Evolutionary conservation across 2,797 vertebrate genomes (phyloP).

Genomic region (Megalops cyprinoides): DNA sequence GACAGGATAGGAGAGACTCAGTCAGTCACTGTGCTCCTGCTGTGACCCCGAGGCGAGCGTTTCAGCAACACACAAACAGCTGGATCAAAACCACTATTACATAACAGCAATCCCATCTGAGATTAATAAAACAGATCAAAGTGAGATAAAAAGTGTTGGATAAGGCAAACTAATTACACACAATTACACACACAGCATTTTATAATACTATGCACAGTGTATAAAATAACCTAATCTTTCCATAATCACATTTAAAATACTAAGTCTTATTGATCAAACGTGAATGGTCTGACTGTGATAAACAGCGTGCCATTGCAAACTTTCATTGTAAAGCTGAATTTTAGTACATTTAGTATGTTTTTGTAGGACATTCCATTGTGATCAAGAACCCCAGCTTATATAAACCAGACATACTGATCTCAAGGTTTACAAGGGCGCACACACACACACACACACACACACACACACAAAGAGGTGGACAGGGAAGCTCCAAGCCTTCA

Average conservation of each 20-base stretch:
- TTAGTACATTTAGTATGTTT: neutral
- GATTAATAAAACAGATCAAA: neutral
- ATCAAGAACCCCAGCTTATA: neutral
- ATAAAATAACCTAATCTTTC: neutral
- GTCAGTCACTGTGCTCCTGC: neutral
- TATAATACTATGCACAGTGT: neutral
- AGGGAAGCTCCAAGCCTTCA: slow-evolving; percentile 8
- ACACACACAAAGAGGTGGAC: neutral
- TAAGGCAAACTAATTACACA: neutral
- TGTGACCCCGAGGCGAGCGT: neutral
- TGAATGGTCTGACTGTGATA: neutral
- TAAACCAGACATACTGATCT: neutral
- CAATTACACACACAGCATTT: too few relatives aligned
- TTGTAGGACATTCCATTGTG: neutral
- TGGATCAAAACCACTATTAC: neutral
- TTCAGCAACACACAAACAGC: neutral
- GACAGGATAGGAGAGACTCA: neutral
- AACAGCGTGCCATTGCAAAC: neutral
- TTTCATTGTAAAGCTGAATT: neutral
- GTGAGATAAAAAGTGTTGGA: neutral
- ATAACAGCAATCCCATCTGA: neutral
- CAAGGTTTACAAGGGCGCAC: neutral
- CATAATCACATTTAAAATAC: neutral
- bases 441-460: slow-evolving; percentile 16
- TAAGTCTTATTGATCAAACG: neutral